phyloP scores from a whole-genome alignment of 2,888 invertebrate species.

The Diaphora mendica region DNA sequence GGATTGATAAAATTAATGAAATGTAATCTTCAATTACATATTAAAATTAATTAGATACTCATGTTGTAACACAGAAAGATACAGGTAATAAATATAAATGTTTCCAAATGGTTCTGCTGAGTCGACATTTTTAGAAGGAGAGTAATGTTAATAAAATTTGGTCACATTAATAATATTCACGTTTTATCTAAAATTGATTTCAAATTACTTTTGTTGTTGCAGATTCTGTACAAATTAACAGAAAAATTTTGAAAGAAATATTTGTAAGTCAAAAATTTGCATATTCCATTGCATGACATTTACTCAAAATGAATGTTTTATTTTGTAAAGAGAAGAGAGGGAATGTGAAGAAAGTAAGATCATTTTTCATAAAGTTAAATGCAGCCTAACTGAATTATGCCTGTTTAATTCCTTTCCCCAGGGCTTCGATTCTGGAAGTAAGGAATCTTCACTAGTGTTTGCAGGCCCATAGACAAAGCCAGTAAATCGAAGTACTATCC shows the following conservation, averaged over 20 bases:
- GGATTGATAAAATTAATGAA: neutral
- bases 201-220: neutral
- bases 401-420: too few species aligned
- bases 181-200: neutral
- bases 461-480: too few species aligned
- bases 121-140: neutral
- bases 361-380: neutral
- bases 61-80: neutral
- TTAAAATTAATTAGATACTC: neutral
- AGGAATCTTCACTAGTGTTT: too few species aligned
- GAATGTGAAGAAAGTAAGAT: conserved; percentile 11
- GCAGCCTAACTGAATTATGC: neutral
- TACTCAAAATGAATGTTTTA: conserved; percentile 57
- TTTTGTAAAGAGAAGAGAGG: conserved; percentile 57
- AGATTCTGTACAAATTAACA: neutral
- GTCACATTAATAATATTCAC: neutral
- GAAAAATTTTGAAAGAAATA: neutral
- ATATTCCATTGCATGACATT: neutral
- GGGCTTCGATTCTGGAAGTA: too few species aligned
- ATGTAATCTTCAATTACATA: neutral
- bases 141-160: neutral
- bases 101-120: neutral
- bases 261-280: neutral
- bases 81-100: neutral
- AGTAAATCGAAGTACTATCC: too few species aligned